phyloP scores from a whole-genome alignment of 2,113 vertebrate species.

The Aspiorhynchus laticeps region DNA sequence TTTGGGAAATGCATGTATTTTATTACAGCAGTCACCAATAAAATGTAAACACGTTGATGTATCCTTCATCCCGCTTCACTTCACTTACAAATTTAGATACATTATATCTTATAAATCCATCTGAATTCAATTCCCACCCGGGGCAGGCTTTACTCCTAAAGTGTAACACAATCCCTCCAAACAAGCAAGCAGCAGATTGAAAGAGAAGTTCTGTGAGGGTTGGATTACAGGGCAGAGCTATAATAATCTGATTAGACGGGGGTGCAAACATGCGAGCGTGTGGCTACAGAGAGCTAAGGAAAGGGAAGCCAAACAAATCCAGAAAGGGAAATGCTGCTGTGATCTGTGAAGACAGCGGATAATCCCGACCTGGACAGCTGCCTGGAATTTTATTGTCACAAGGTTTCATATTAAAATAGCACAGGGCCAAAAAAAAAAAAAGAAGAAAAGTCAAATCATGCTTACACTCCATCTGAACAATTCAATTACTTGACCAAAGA shows the following conservation, averaged over 20 bases:
- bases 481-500: background rate
- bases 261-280: conserved; percentile 47
- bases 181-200: conserved; percentile 46
- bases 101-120: conserved; percentile 19
- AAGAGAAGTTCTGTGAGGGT: conserved; percentile 46
- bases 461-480: background rate
- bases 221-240: conserved; percentile 57
- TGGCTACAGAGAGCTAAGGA: conserved; percentile 33
- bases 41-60: background rate
- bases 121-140: conserved; percentile 37
- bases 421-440: background rate
- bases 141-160: conserved; percentile 18
- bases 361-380: conserved; percentile 41
- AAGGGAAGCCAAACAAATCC: conserved; percentile 43
- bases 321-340: conserved; percentile 43
- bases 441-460: background rate
- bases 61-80: background rate
- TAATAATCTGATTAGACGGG: conserved; percentile 56
- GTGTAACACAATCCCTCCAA: conserved; percentile 49
- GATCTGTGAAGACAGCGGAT: conserved; percentile 37
- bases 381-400: conserved; percentile 41
- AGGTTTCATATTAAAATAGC: conserved; percentile 40
- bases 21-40: background rate
- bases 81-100: conserved; percentile 12
- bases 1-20: conserved; percentile 3